phyloP scores from a whole-genome alignment of 2,113 vertebrate genomes.

The Alethe diademata region DNA sequence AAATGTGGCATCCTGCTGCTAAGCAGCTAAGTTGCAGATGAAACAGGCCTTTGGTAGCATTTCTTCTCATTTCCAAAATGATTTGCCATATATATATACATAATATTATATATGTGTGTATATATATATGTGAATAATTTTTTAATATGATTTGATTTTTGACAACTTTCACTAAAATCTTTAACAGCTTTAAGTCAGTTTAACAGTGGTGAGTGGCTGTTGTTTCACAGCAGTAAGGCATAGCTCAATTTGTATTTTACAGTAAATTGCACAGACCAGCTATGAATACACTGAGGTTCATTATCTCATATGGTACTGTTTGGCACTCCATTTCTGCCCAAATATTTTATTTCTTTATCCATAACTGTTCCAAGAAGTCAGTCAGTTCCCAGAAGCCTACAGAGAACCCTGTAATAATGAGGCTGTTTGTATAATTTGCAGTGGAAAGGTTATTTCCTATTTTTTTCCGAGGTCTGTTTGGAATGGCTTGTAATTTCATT shows the following conservation, averaged over 20 bases:
- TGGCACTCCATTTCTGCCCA: background rate
- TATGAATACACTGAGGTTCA: background rate
- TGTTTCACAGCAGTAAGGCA: background rate
- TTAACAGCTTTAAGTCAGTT: background rate
- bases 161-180: background rate
- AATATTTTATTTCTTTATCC: background rate
- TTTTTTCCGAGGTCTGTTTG: background rate
- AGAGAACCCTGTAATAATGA: background rate
- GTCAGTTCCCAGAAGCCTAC: background rate
- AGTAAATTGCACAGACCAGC: background rate
- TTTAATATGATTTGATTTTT: background rate
- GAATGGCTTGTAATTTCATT: background rate
- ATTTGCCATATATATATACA: background rate
- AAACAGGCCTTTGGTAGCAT: accelerated
- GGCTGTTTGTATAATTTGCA: background rate
- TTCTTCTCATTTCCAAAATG: background rate
- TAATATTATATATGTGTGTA: no score
- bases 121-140: background rate
- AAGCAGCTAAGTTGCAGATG: background rate
- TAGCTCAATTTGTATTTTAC: background rate
- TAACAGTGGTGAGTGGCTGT: background rate
- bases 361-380: background rate
- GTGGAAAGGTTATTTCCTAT: background rate
- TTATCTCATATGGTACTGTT: background rate
- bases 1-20: background rate